phyloP scores from a whole-genome alignment of 2,888 invertebrate genomes.

The Subacronicta megacephala region DNA sequence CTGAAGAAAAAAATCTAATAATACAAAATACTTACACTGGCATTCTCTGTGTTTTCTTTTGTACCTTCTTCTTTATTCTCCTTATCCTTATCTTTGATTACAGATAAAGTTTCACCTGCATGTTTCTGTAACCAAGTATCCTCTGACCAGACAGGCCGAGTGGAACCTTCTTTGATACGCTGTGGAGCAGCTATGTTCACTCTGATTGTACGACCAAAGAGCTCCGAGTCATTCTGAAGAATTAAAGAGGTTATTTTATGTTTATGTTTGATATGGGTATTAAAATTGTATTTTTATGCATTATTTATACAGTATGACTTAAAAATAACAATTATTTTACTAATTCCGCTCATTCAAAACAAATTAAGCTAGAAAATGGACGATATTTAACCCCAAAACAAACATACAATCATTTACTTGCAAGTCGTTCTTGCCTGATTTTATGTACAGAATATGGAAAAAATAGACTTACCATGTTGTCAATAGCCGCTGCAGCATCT shows the following conservation, averaged over 20 bases:
- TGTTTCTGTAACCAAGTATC: slow-evolving; percentile 99
- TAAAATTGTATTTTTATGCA: too few species aligned
- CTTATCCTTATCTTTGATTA: slow-evolving; percentile 77
- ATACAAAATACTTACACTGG: slow-evolving; percentile 57
- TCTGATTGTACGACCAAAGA: slow-evolving; percentile 98
- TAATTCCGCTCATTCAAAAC: not conserved
- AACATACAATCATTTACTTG: not conserved
- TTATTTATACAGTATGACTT: not conserved
- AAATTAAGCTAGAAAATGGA: too few species aligned
- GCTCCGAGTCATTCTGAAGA: slow-evolving; percentile 97
- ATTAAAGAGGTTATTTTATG: not conserved
- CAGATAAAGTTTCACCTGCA: slow-evolving; percentile 95
- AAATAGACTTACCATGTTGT: slow-evolving; percentile 95
- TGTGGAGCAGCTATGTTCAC: slow-evolving; percentile 99
- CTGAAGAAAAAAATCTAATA: not conserved
- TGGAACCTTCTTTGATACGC: slow-evolving; percentile 98
- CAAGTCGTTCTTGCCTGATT: not conserved
- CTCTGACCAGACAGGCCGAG: slow-evolving; percentile 99
- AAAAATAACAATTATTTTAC: not conserved
- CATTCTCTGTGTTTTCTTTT: slow-evolving; percentile 63
- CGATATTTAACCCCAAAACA: too few species aligned
- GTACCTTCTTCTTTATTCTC: slow-evolving; percentile 71
- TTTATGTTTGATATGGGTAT: not conserved
- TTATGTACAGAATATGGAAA: not conserved
- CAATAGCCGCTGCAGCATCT: slow-evolving; percentile 99